phyloP scores from a whole-genome alignment of 2,113 vertebrate species.

The Hemicordylus capensis region DNA sequence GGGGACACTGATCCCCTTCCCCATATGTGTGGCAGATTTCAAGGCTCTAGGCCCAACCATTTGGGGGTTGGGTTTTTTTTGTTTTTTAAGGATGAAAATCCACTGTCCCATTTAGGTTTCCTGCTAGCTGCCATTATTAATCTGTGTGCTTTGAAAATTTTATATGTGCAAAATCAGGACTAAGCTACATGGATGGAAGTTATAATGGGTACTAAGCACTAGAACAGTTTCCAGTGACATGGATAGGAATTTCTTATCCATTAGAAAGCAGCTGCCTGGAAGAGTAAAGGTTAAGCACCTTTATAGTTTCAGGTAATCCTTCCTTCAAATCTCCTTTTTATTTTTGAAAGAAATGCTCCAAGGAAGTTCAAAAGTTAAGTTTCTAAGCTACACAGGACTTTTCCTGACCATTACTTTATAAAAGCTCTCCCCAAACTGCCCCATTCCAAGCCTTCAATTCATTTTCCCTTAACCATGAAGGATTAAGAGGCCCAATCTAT shows the following conservation, averaged over 20 bases:
- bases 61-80: too few species aligned
- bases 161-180: not conserved
- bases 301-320: not conserved
- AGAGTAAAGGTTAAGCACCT: not conserved
- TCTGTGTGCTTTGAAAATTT: not conserved
- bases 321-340: not conserved
- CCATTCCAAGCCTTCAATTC: constrained; percentile 4
- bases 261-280: not conserved
- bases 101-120: not conserved
- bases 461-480: constrained; percentile 16
- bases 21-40: too few species aligned
- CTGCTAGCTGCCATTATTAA: too few species aligned
- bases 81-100: not conserved
- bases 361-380: not conserved
- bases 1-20: too few species aligned
- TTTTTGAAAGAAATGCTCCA: not conserved
- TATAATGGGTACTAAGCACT: not conserved
- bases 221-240: not conserved
- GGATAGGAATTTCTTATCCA: not conserved
- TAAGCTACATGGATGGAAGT: too few species aligned
- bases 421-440: constrained; percentile 5
- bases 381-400: not conserved
- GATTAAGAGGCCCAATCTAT: constrained; percentile 20
- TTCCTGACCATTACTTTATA: not conserved
- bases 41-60: too few species aligned